Evolutionary conservation across 2,113 vertebrate genomes (phyloP).

Genomic region (Raphicerus campestris): DNA sequence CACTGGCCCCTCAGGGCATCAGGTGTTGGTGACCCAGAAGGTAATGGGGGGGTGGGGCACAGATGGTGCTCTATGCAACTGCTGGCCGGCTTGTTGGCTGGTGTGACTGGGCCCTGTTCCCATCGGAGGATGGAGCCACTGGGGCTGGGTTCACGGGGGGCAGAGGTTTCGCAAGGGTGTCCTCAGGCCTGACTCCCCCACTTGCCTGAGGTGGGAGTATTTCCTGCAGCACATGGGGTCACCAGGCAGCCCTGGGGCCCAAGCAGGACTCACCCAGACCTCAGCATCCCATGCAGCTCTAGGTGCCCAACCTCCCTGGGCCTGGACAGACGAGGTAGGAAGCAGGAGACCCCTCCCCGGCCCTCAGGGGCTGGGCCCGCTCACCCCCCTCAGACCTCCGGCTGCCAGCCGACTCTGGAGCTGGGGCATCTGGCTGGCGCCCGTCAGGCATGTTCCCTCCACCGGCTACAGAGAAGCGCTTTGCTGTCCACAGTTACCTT

Average conservation of each 20-base stretch:
- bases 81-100: fast-evolving
- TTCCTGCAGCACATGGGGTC: fast-evolving
- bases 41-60: too few relatives aligned
- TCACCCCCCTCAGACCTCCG: fast-evolving
- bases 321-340: fast-evolving
- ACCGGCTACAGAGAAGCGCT: background rate
- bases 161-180: background rate
- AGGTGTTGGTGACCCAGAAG: background rate
- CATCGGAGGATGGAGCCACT: background rate
- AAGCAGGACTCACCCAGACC: background rate
- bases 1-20: background rate
- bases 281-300: fast-evolving
- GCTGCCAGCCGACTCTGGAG: background rate
- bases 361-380: fast-evolving
- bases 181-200: too few relatives aligned
- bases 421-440: fast-evolving
- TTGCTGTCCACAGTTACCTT: fast-evolving
- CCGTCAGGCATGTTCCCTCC: fast-evolving
- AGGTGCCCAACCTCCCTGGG: too few relatives aligned
- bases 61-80: fast-evolving
- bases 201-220: background rate
- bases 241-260: fast-evolving
- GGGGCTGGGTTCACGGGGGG: fast-evolving
- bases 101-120: fast-evolving
- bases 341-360: too few relatives aligned